Base-by-base conservation (phyloP, 2,888 invertebrate species). In the Agrilus mali region DNA sequence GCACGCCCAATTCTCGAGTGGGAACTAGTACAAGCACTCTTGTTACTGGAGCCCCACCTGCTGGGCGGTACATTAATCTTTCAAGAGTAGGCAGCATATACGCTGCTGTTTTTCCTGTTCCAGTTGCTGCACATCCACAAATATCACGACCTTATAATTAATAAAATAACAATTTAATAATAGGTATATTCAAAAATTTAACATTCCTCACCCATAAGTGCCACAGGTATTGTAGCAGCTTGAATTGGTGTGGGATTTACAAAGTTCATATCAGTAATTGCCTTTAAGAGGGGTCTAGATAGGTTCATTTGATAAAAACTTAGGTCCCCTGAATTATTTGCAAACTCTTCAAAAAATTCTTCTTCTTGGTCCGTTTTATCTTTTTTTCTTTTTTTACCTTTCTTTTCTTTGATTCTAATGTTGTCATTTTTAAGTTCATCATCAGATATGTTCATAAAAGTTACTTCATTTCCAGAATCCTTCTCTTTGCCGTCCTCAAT, bases 71-170 rank as follows among this genome's bases (percentile, higher is more conserved):
- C 10, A 97, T 66, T 47, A 98, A 73, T 49, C 97, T 75, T 69
- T 98, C 98, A 41, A 98, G 62, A 2, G 95, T 93, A 0, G 98
- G 98, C 53, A 98, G 69, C 90, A 98, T 96, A 66, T 96, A 98
- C 0, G 98, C 97, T 0, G 94, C 95, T 0, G 98, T 98, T 74
- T 99, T 98, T 42, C 97, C 96, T 7, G 89, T 86, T 41, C 98
- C 98, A 0, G 97, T 98, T 0, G 96, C 95, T 22, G 98, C 97
- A 72, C 97, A 98, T 8, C 95, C 98, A 69, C 96, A 97, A 53
- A 98, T 82, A 66, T 98, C 98, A 55, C 87, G 80, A 13, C 96
- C 93, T 75, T 50, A 34, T 53, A 51, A 43, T 41, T 35, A 43
- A 43, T 22, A 43, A 17, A 38, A 40, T 27, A 40, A 15, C 8